Percentiles rank a stretch among this genome's conserved stretches.
These are phyloP conservation scores for Apodemus speciosus DNA, from an alignment of 2,113 vertebrate species.

Conservation along the genomic window DNA sequence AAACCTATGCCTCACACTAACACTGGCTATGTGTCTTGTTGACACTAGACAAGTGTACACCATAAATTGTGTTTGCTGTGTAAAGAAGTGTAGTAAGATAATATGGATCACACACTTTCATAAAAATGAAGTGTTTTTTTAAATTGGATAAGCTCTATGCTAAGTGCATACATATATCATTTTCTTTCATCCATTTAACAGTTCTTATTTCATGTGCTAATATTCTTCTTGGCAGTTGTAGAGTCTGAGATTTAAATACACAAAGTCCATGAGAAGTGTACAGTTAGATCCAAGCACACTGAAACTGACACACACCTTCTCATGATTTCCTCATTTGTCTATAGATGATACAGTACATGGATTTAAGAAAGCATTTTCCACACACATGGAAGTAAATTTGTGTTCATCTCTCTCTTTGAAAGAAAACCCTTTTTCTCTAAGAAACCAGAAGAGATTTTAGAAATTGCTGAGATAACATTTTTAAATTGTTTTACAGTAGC, in stretches of 20 bases:
- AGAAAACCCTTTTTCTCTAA: not conserved
- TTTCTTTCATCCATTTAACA: not conserved
- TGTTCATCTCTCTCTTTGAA: not conserved
- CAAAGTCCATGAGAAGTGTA: too few species aligned
- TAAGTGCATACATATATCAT: not conserved
- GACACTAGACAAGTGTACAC: not conserved
- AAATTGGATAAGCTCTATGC: not conserved
- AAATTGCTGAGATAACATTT: not conserved
- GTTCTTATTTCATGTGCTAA: not conserved
- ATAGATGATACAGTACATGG: fast-evolving
- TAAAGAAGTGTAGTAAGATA: not conserved
- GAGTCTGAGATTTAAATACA: not conserved
- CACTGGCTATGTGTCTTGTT: not conserved
- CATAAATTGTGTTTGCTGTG: fast-evolving
- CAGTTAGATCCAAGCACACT: fast-evolving
- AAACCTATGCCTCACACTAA: not conserved
- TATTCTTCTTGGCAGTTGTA: not conserved
- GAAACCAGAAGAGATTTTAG: not conserved
- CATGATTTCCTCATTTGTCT: not conserved
- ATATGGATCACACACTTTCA: not conserved
- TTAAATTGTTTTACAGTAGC: not conserved
- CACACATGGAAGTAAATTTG: not conserved
- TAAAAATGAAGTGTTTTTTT: not conserved
- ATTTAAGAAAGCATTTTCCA: not conserved
- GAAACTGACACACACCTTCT: fast-evolving